Conservation (phyloP, 2,888 invertebrate species). For the Myopa testacea region DNA sequence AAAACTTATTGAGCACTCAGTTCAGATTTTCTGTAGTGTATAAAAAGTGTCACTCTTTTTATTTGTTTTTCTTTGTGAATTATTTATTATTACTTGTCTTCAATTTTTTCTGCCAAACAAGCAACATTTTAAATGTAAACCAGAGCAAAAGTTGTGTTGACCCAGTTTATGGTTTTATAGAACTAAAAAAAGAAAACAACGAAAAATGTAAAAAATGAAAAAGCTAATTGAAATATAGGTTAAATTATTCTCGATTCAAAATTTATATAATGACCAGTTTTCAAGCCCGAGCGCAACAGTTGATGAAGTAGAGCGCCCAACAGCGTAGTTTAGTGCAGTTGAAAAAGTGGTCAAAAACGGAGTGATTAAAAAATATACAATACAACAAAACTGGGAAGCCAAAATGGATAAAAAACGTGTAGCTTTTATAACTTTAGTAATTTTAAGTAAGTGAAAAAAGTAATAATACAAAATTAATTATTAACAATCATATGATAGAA, state of each 20-base stretch:
- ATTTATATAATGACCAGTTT: constrained; percentile 14
- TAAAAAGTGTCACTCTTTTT: too few species aligned
- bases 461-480: not conserved
- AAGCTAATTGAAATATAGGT: not conserved
- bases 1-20: too few species aligned
- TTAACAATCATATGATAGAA: not conserved
- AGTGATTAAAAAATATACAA: too few species aligned
- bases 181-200: not conserved
- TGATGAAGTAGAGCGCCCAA: not conserved
- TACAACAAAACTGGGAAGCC: not conserved
- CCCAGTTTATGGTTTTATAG: not conserved
- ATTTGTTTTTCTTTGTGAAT: too few species aligned
- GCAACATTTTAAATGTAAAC: not conserved
- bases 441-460: constrained; percentile 7
- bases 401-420: constrained; percentile 13
- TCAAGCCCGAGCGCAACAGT: constrained; percentile 15
- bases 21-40: too few species aligned
- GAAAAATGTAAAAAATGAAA: not conserved
- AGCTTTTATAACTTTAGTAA: not conserved
- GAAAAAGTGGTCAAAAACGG: not conserved
- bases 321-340: not conserved
- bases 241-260: constrained; percentile 18
- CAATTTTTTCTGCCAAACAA: not conserved
- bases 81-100: not conserved
- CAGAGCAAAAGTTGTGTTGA: not conserved